phyloP scores from a whole-genome alignment of 2,797 vertebrate genomes.

The Chelidonichthys spinosus region DNA sequence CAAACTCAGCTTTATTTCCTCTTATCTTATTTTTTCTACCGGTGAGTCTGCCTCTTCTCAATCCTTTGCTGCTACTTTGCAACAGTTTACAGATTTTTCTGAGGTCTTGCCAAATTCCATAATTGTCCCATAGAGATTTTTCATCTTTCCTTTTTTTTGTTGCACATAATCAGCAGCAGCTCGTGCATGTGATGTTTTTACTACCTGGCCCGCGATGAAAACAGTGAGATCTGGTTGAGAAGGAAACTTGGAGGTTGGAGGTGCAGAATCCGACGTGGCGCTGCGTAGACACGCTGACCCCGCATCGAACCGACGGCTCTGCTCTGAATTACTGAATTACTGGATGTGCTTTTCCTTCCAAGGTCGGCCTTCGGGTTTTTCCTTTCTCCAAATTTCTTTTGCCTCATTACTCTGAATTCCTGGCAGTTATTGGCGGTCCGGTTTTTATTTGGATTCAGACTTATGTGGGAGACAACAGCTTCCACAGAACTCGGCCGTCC shows the following conservation, averaged over 20 bases:
- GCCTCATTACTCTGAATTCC: conserved; percentile 32
- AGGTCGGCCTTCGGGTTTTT: conserved; percentile 29
- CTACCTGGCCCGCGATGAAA: conserved; percentile 70
- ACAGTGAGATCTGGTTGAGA: conserved; percentile 53
- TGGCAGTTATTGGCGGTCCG: conserved; percentile 10
- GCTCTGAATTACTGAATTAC: conserved; percentile 60
- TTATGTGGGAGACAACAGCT: conserved; percentile 12
- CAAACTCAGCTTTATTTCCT: conserved; percentile 46
- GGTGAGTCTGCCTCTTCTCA: conserved; percentile 28
- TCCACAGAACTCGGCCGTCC: conserved; percentile 10
- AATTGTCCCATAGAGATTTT: conserved; percentile 77
- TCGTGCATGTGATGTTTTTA: conserved; percentile 68
- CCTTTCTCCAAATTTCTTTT: conserved; percentile 31
- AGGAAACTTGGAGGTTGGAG: conserved; percentile 45
- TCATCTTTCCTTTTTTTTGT: conserved; percentile 42
- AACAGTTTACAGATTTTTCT: conserved; percentile 61
- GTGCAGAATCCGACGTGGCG: conserved; percentile 45
- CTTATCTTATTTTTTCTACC: conserved; percentile 60
- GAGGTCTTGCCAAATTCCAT: conserved; percentile 70
- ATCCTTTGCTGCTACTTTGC: conserved; percentile 54
- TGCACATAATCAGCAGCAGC: conserved; percentile 59
- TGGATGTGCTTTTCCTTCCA: conserved; percentile 39
- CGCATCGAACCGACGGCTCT: conserved; percentile 57
- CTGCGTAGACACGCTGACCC: conserved; percentile 60
- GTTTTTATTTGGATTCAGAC: conserved; percentile 21